These are phyloP conservation scores for Eupristina koningsbergeri DNA, from an alignment of 1,140 invertebrate genomes.

Conservation along the genomic window DNA sequence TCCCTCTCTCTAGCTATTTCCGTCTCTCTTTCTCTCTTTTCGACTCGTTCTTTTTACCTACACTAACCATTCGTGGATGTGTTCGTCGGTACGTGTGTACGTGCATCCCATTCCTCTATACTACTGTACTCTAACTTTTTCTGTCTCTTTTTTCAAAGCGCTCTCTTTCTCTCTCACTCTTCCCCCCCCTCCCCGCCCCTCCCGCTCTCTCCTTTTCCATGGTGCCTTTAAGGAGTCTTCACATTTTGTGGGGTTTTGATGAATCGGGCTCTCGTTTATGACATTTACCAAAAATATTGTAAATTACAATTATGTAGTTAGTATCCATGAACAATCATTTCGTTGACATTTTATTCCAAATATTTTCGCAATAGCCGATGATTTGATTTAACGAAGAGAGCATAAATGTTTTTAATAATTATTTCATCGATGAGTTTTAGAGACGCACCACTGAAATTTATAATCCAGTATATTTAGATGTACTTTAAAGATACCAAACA, in stretches of 20 bases:
- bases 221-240: neutral
- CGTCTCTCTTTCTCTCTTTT: neutral
- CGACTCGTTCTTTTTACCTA: neutral
- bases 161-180: neutral
- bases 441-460: too few relatives aligned
- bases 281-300: too few relatives aligned
- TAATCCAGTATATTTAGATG: neutral
- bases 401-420: too few relatives aligned
- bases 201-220: neutral
- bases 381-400: too few relatives aligned
- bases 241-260: neutral
- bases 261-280: too few relatives aligned
- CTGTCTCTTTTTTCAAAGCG: neutral
- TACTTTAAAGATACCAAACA: neutral
- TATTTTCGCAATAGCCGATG: too few relatives aligned
- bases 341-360: too few relatives aligned
- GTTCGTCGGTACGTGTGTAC: neutral
- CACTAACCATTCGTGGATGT: neutral
- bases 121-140: neutral
- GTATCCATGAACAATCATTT: too few relatives aligned
- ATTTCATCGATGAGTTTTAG: too few relatives aligned
- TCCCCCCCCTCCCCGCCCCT: too few relatives aligned
- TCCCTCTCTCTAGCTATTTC: neutral
- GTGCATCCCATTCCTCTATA: neutral
- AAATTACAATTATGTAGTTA: too few relatives aligned